Evolutionary conservation across 2,888 invertebrate genomes (phyloP).

Genomic region (Xestia ashworthii): DNA sequence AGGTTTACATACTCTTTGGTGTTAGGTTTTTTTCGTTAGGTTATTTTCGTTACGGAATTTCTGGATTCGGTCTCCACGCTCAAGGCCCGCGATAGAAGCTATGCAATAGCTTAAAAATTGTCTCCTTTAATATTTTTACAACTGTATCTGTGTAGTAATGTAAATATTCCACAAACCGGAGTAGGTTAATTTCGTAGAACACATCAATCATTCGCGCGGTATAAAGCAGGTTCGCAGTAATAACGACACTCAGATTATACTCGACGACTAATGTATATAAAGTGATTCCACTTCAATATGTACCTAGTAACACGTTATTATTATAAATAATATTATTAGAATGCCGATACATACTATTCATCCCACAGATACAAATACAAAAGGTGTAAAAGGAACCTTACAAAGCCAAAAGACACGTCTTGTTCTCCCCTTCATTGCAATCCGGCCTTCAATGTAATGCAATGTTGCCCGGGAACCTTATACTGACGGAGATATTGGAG

Average conservation of each 20-base stretch:
- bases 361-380: neutral
- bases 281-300: slow-evolving; percentile 5
- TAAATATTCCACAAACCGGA: slow-evolving; percentile 9
- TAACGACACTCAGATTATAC: neutral
- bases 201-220: slow-evolving; percentile 28
- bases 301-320: too few species aligned
- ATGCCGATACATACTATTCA: neutral
- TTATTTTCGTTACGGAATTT: too few species aligned
- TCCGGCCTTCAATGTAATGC: too few species aligned
- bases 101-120: too few species aligned
- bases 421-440: too few species aligned
- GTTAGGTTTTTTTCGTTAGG: too few species aligned
- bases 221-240: neutral
- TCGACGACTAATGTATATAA: neutral
- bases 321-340: neutral
- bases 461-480: too few species aligned
- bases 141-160: slow-evolving; percentile 19
- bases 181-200: slow-evolving; percentile 19
- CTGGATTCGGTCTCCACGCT: too few species aligned
- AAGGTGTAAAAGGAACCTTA: neutral
- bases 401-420: too few species aligned
- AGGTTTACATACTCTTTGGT: too few species aligned
- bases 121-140: slow-evolving; percentile 27
- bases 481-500: too few species aligned
- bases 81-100: too few species aligned